Percentiles rank a stretch among this genome's conserved stretches.
Conservation (phyloP, 2,113 vertebrate species). For the Cricetomys ansorgei region DNA sequence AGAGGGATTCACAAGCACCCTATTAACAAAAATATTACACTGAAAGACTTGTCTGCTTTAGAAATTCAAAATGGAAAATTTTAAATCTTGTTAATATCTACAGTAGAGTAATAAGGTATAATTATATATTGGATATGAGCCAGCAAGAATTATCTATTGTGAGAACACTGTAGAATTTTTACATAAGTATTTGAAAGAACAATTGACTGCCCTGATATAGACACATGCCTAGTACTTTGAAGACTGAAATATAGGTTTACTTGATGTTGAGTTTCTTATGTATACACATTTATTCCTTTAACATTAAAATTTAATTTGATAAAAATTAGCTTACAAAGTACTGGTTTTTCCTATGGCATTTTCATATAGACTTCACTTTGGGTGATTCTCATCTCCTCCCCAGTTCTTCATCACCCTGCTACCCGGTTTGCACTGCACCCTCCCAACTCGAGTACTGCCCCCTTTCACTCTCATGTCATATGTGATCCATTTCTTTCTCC, state of each 20-base stretch:
- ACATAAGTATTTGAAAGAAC: conserved; percentile 35
- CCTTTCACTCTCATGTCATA: not conserved
- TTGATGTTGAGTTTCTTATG: conserved; percentile 11
- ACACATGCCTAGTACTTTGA: not conserved
- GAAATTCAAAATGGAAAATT: not conserved
- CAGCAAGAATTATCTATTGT: not conserved
- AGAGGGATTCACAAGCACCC: not conserved
- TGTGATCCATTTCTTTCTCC: not conserved
- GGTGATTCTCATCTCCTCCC: not conserved
- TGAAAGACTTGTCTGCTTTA: not conserved
- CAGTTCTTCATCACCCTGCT: not conserved
- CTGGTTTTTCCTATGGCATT: not conserved
- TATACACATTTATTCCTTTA: not conserved
- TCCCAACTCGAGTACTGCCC: too few species aligned
- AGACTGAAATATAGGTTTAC: not conserved
- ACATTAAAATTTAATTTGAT: not conserved
- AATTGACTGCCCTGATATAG: conserved; percentile 24
- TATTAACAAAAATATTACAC: not conserved
- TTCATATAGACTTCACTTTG: not conserved
- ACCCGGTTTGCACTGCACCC: not conserved
- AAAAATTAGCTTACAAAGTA: not conserved
- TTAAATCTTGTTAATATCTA: not conserved
- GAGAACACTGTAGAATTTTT: conserved; percentile 25
- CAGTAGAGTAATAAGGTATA: not conserved
- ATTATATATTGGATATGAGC: not conserved